Evolutionary conservation across 2,888 invertebrate genomes (phyloP), one percentile per base, ranked within the genome.

Genomic region (Onchidella celtica): DNA sequence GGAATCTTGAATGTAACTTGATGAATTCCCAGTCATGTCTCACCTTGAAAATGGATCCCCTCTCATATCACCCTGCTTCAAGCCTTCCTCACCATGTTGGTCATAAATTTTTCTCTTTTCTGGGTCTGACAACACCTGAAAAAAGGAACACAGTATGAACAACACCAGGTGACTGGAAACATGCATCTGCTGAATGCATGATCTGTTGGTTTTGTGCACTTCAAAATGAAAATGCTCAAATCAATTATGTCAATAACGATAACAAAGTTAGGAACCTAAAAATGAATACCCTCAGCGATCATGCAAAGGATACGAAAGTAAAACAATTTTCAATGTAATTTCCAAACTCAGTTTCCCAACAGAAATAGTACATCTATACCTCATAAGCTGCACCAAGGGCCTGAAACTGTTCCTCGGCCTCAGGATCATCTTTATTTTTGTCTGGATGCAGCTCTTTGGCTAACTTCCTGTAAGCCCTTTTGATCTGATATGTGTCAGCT

Each of bases 391-490:
- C 98, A 36, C 98, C 97, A 72, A 99, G 94, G 92, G 99, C 98
- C 94, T 98, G 97, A 92, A 99, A 99, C 93, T 98, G 98, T 89
- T 96, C 96, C 0, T 97, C 96, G 0, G 99, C 97, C 78, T 97
- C 95, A 0, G 98, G 97, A 94, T 99, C 99, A 93, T 97, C 96
- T 92, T 96, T 96, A 93, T 99, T 99, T 93, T 98, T 98, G 92
- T 99, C 99, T 21, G 99, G 99, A 95, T 99, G 99, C 85, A 98
- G 94, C 93, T 98, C 97, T 94, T 98, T 99, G 29, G 99, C 99
- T 93, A 98, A 93, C 91, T 96, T 96, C 91, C 99, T 95, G 94
- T 99, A 99, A 65, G 99, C 98, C 94, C 99, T 99, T 94, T 99
- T 99, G 83, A 99, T 97, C 94, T 98, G 97, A 94, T 99, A 97